These are phyloP conservation scores for Puma concolor DNA, from an alignment of 2,113 vertebrate genomes.

Conservation along the genomic window DNA sequence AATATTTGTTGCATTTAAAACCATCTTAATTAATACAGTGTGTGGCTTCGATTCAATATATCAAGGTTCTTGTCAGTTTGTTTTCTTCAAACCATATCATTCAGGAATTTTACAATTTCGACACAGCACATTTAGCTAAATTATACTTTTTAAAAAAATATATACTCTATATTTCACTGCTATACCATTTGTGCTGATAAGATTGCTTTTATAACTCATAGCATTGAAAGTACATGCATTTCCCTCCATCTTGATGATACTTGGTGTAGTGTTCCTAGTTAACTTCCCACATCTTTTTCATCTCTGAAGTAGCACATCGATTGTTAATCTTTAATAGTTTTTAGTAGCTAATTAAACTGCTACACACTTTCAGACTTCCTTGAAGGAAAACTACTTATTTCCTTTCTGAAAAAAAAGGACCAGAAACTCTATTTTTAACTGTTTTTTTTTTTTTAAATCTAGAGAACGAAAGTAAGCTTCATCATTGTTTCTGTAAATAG, in stretches of 20 bases:
- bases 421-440: background rate
- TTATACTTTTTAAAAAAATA: background rate
- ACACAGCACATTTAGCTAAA: background rate
- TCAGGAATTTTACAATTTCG: background rate
- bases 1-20: background rate
- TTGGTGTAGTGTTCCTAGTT: background rate
- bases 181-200: background rate
- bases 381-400: background rate
- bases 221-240: background rate
- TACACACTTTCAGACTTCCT: background rate
- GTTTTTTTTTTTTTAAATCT: background rate
- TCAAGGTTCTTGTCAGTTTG: background rate
- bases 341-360: background rate
- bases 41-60: background rate
- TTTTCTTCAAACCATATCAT: conserved; percentile 6
- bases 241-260: background rate
- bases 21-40: background rate
- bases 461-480: background rate
- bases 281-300: background rate
- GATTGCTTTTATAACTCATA: background rate
- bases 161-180: background rate
- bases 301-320: background rate
- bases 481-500: background rate
- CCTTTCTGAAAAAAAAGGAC: background rate
- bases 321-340: background rate